Evolutionary conservation across 2,888 invertebrate genomes (phyloP).

Genomic region (Yponomeuta plumbellus): DNA sequence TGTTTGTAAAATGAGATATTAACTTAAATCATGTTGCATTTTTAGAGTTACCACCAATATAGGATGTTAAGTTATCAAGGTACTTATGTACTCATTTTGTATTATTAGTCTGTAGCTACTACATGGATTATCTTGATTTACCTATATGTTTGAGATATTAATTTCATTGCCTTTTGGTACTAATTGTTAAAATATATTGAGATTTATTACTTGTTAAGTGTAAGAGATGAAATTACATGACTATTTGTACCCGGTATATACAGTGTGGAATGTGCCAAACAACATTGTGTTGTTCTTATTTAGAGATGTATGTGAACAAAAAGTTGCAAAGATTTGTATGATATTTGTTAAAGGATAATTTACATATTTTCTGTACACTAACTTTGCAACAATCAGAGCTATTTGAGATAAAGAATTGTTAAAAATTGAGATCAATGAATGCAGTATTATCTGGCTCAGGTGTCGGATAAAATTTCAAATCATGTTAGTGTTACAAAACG

Average conservation of each 20-base stretch:
- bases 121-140: slow-evolving; percentile 1
- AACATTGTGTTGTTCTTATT: background rate
- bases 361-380: background rate
- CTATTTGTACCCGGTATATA: background rate
- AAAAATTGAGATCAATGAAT: no score
- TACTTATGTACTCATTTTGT: slow-evolving; percentile 3
- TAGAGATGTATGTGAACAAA: background rate
- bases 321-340: background rate
- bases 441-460: no score
- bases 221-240: slow-evolving; percentile 6
- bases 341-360: background rate
- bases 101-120: background rate
- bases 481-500: no score
- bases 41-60: slow-evolving; percentile 12
- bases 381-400: background rate
- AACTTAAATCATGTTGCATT: background rate
- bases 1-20: background rate
- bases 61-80: slow-evolving; percentile 1
- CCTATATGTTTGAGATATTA: background rate
- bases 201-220: slow-evolving; percentile 11
- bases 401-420: no score
- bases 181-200: slow-evolving; percentile 6
- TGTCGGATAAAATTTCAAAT: no score
- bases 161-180: slow-evolving; percentile 1
- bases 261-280: slow-evolving; percentile 7